Conservation (phyloP, 2,888 invertebrate genomes). For the Thereva nobilitata region DNA sequence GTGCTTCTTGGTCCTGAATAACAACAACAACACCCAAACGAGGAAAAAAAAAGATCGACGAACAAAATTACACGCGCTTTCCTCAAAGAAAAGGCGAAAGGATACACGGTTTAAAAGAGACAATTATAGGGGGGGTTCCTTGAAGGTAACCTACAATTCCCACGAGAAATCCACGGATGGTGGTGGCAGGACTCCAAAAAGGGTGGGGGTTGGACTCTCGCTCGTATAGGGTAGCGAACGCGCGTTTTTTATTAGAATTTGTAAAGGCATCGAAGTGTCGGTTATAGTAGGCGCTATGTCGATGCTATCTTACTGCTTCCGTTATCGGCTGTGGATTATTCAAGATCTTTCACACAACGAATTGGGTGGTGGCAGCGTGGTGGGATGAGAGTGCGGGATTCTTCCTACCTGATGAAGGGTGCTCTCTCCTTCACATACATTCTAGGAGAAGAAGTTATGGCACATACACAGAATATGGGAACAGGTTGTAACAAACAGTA, state of each 20-base stretch:
- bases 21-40: too few relatives aligned
- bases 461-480: constrained; percentile 22
- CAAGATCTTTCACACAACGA: too few relatives aligned
- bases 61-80: background rate
- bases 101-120: constrained; percentile 12
- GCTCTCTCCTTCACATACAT: too few relatives aligned
- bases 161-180: constrained; percentile 16
- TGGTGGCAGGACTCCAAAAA: background rate
- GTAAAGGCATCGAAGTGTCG: constrained; percentile 19
- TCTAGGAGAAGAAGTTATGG: constrained; percentile 8
- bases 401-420: too few relatives aligned
- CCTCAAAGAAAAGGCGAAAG: too few relatives aligned
- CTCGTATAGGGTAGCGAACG: too few relatives aligned
- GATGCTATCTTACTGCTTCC: constrained; percentile 21
- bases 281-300: constrained; percentile 5
- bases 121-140: constrained; percentile 2
- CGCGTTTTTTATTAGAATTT: constrained; percentile 27
- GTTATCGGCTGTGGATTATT: constrained; percentile 24
- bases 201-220: too few relatives aligned
- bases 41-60: background rate
- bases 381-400: too few relatives aligned
- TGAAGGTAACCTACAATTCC: constrained; percentile 15
- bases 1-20: too few relatives aligned
- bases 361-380: too few relatives aligned
- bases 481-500: constrained; percentile 28